Conservation (phyloP, 2,888 invertebrate species). For the Apotomis betuletana region DNA sequence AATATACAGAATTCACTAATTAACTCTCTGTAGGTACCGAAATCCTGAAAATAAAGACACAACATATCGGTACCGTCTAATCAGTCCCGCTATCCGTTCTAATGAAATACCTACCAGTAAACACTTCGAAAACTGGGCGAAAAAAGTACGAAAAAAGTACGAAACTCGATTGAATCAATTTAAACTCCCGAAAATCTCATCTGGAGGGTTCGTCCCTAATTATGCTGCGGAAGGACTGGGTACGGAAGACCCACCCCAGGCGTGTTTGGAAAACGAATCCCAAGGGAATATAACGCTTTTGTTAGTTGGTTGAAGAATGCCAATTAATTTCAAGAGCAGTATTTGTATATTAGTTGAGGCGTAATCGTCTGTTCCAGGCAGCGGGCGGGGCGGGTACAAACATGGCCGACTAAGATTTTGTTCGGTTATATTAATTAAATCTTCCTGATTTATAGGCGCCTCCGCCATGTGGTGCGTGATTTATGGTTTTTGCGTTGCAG, state of each 20-base stretch:
- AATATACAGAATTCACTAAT: slow-evolving; percentile 37
- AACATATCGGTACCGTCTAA: slow-evolving; percentile 26
- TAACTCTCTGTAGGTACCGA: slow-evolving; percentile 12
- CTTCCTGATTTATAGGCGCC: slow-evolving; percentile 80
- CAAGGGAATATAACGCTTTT: slow-evolving; percentile 49
- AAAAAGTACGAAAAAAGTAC: slow-evolving; percentile 44
- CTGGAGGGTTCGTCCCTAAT: slow-evolving; percentile 80
- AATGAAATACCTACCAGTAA: slow-evolving; percentile 37
- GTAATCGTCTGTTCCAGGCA: slow-evolving; percentile 79
- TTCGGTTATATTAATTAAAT: slow-evolving; percentile 82
- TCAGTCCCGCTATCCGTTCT: slow-evolving; percentile 24
- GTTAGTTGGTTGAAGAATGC: slow-evolving; percentile 43
- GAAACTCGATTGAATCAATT: slow-evolving; percentile 82
- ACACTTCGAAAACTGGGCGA: slow-evolving; percentile 39
- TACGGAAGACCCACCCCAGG: slow-evolving; percentile 64
- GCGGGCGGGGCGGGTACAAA: slow-evolving; percentile 70
- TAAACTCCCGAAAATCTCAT: slow-evolving; percentile 79
- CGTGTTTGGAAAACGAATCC: slow-evolving; percentile 48
- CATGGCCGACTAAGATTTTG: slow-evolving; percentile 82
- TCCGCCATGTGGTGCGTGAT: slow-evolving; percentile 71
- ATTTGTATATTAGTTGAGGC: slow-evolving; percentile 62
- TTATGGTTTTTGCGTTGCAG: slow-evolving; percentile 71
- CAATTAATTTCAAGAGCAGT: slow-evolving; percentile 34
- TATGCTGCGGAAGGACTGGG: slow-evolving; percentile 77
- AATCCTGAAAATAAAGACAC: slow-evolving; percentile 21